A percentile compares a stretch with the other conserved stretches of the same genome.
Evolutionary conservation across 2,113 vertebrate genomes (phyloP).

Genomic region (Bothrops jararaca): DNA sequence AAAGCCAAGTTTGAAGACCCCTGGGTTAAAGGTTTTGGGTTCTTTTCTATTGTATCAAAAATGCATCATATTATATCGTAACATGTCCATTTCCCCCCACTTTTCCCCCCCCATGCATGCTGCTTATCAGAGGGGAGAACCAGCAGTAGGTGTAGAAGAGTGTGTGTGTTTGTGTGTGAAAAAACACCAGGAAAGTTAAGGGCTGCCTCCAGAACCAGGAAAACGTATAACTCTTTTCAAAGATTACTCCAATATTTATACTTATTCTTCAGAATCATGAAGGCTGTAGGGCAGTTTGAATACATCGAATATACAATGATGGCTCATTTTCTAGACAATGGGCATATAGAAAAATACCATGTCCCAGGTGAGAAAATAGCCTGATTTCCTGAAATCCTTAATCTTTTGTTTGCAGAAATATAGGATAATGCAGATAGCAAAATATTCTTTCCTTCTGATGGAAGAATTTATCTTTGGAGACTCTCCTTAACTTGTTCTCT

Average conservation of each 20-base stretch:
- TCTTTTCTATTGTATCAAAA: neutral
- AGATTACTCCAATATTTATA: neutral
- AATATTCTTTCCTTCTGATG: neutral
- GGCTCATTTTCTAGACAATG: neutral
- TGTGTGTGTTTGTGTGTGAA: neutral
- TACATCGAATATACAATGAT: neutral
- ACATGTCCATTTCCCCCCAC: neutral
- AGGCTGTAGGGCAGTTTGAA: neutral
- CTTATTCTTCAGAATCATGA: neutral
- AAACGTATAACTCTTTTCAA: neutral
- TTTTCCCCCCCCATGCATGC: constrained; percentile 64
- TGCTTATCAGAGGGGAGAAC: constrained; percentile 72
- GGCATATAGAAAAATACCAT: neutral
- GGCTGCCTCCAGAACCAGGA: neutral
- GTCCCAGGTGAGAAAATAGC: neutral
- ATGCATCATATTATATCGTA: neutral
- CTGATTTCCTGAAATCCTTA: neutral
- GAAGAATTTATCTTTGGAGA: neutral
- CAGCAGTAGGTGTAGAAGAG: constrained; percentile 71
- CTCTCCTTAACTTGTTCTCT: neutral
- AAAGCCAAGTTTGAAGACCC: too few species aligned
- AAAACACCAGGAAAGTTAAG: neutral
- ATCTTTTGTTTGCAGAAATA: neutral
- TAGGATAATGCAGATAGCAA: neutral
- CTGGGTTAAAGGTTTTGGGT: neutral